Evolutionary conservation across 2,888 invertebrate species (phyloP).

Genomic region (Anarsia innoxiella): DNA sequence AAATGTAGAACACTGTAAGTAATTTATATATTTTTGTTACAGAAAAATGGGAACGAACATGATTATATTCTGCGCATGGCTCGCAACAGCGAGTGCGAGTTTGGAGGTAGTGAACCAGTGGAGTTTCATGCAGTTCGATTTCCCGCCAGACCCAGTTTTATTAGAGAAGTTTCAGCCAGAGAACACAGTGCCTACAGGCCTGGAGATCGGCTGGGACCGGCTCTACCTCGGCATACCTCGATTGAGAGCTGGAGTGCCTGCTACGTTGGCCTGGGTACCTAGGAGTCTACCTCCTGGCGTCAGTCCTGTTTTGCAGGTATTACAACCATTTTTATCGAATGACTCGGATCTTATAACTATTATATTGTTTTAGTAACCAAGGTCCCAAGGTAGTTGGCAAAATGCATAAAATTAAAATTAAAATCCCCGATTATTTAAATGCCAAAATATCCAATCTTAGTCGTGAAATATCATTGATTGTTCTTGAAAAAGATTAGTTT

Average conservation of each 20-base stretch:
- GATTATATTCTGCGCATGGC: conserved; percentile 36
- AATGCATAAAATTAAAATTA: too few species aligned
- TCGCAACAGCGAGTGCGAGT: conserved; percentile 52
- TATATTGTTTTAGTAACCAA: neutral
- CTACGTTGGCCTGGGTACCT: conserved; percentile 82
- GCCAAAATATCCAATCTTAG: too few species aligned
- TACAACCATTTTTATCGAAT: neutral
- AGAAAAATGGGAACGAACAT: conserved; percentile 35
- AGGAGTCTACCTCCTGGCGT: conserved; percentile 78
- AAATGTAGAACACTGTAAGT: too few species aligned
- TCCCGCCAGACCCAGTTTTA: conserved; percentile 76
- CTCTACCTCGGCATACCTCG: conserved; percentile 86
- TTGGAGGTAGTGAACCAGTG: conserved; percentile 81
- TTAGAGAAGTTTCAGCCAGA: conserved; percentile 79
- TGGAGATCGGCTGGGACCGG: conserved; percentile 82
- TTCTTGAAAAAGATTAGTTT: too few species aligned
- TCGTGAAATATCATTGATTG: too few species aligned
- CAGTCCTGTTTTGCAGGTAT: conserved; percentile 80
- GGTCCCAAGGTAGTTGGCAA: too few species aligned
- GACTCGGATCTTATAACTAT: neutral
- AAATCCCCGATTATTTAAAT: too few species aligned
- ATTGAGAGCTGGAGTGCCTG: conserved; percentile 83
- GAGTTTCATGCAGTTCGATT: conserved; percentile 80
- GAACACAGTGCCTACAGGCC: conserved; percentile 84
- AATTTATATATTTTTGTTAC: neutral